Percentiles rank a stretch among this genome's conserved stretches.
phyloP scores from a whole-genome alignment of 2,113 vertebrate genomes.

The Cichladusa arquata region DNA sequence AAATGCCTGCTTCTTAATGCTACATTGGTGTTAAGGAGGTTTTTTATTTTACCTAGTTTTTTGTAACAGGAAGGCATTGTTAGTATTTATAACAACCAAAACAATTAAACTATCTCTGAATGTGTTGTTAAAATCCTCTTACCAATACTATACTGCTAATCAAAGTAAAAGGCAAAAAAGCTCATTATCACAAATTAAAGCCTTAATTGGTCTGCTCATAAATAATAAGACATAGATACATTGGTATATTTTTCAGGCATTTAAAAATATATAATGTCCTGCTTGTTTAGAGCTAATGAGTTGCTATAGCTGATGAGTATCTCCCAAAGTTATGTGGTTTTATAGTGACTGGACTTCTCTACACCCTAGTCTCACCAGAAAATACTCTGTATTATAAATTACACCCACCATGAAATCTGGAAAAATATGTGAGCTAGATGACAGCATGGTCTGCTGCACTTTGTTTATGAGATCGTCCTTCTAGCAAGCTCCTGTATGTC shows the following conservation, averaged over 20 bases:
- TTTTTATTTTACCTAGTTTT: background rate
- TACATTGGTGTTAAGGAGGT: no score
- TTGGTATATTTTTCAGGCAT: background rate
- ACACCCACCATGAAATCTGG: background rate
- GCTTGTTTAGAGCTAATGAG: background rate
- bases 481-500: constrained; percentile 5
- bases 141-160: background rate
- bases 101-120: background rate
- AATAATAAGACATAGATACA: background rate
- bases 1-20: background rate
- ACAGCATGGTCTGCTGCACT: background rate
- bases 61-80: background rate
- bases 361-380: background rate
- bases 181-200: background rate
- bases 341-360: background rate
- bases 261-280: background rate
- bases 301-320: background rate
- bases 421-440: background rate
- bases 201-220: background rate
- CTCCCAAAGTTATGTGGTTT: background rate
- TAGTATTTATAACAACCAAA: background rate
- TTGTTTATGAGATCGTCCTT: constrained; percentile 24
- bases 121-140: background rate
- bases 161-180: background rate
- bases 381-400: background rate